A percentile compares a stretch with the other conserved stretches of the same genome.
These are phyloP conservation scores for Anhinga anhinga DNA, from an alignment of 2,113 vertebrate species.

Conservation along the genomic window DNA sequence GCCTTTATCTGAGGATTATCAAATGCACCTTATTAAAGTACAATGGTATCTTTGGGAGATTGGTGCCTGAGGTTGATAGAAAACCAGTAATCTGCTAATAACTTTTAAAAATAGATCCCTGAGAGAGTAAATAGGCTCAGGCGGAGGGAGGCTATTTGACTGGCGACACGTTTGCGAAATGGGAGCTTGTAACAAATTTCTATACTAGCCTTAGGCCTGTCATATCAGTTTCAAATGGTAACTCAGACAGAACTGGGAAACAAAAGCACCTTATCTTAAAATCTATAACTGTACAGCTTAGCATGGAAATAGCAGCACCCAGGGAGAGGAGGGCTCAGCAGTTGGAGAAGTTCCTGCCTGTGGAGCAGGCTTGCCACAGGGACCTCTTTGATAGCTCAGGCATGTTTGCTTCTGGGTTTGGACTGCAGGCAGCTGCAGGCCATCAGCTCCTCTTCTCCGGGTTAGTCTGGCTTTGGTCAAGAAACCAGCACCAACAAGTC, in stretches of 20 bases:
- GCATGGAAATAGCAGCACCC: background rate
- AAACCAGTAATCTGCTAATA: conserved; percentile 81
- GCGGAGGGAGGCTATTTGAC: conserved; percentile 3
- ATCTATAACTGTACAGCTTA: background rate
- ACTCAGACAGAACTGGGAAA: conserved; percentile 4
- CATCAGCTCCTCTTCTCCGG: background rate
- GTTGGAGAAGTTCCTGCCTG: background rate
- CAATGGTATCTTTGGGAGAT: conserved; percentile 70
- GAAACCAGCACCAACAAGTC: conserved; percentile 13
- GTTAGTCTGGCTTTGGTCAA: conserved; percentile 31
- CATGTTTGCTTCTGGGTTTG: background rate
- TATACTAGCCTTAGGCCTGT: conserved; percentile 32
- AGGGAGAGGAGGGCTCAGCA: background rate
- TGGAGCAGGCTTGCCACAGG: background rate
- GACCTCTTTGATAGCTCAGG: background rate
- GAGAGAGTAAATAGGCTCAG: conserved; percentile 69
- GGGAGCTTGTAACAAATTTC: conserved; percentile 23
- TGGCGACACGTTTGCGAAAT: background rate
- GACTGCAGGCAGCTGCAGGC: background rate
- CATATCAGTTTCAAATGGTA: conserved; percentile 12
- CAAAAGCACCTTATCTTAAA: conserved; percentile 28
- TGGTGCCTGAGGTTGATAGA: conserved; percentile 73
- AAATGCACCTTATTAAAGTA: conserved; percentile 73
- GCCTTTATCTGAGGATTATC: conserved; percentile 71
- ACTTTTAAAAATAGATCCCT: conserved; percentile 77